A percentile compares a stretch with the other conserved stretches of the same genome.
Conservation (phyloP, 2,888 invertebrate species). For the Pemphredon lugubris region DNA sequence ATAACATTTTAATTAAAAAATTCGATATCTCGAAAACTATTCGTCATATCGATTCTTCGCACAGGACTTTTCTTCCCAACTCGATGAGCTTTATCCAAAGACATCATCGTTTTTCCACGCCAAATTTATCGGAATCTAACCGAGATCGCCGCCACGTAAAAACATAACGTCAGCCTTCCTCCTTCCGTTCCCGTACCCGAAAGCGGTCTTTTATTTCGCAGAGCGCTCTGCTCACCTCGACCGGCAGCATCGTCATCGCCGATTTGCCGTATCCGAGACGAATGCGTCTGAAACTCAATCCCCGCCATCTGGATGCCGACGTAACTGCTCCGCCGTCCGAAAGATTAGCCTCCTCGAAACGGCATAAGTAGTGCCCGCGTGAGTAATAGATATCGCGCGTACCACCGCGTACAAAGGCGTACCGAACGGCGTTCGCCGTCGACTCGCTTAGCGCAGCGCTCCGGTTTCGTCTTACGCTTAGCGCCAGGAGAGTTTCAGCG, state of each 20-base stretch:
- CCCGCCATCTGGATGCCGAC: constrained; percentile 37
- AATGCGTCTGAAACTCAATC: constrained; percentile 41
- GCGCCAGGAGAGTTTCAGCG: constrained; percentile 52
- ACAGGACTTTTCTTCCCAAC: no score
- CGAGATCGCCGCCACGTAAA: neutral
- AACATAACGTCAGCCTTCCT: neutral
- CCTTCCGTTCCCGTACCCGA: no score
- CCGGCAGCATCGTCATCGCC: constrained; percentile 22
- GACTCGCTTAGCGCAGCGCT: constrained; percentile 1
- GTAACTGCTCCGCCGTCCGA: constrained; percentile 31
- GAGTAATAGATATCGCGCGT: constrained; percentile 20
- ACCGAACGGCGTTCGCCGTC: constrained; percentile 10
- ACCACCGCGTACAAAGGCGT: constrained; percentile 2
- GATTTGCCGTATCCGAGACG: constrained; percentile 12
- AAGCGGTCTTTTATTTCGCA: no score
- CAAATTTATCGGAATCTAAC: no score
- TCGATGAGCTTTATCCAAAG: no score
- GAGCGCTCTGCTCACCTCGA: no score
- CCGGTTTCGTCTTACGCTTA: constrained; percentile 59
- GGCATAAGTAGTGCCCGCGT: neutral
- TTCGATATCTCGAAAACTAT: no score
- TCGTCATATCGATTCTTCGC: no score
- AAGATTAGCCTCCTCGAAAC: constrained; percentile 46
- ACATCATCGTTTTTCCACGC: no score
- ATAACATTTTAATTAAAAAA: no score